Conservation (phyloP, 2,797 vertebrate species). For the Sebastes miniatus region DNA sequence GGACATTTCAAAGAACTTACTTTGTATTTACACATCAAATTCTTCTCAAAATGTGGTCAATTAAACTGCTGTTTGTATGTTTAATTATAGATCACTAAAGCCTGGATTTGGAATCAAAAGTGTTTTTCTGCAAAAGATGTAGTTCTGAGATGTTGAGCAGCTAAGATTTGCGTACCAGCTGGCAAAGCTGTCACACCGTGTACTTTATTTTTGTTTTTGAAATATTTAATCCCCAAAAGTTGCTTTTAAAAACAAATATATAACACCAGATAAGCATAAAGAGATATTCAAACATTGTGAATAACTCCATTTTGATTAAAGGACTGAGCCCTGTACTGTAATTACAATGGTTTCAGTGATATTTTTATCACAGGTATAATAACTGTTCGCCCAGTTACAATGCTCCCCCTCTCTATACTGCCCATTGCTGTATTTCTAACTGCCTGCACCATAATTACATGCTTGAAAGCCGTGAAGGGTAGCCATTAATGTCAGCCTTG, state of each 20-base stretch:
- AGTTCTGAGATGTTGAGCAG: not conserved
- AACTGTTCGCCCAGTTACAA: not conserved
- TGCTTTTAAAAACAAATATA: not conserved
- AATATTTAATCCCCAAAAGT: not conserved
- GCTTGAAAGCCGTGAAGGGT: conserved; percentile 44
- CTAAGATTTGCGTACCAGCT: not conserved
- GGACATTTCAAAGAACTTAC: not conserved
- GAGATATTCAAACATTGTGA: not conserved
- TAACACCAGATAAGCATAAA: not conserved
- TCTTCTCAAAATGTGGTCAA: not conserved
- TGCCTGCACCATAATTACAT: conserved; percentile 46
- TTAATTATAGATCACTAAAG: not conserved
- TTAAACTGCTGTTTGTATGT: not conserved
- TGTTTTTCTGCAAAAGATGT: not conserved
- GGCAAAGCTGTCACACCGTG: not conserved
- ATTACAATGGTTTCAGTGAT: not conserved
- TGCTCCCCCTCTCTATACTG: conserved; percentile 1
- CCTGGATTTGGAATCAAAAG: not conserved
- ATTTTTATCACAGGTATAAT: conserved; percentile 16
- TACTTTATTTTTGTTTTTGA: not conserved
- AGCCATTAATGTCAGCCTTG: conserved; percentile 49
- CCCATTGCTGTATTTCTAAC: conserved; percentile 31
- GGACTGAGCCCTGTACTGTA: too few relatives aligned
- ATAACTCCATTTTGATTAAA: not conserved
- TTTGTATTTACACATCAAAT: not conserved